Base-by-base conservation (phyloP, 2,888 invertebrate species). In the Dexiosoma caninum region DNA sequence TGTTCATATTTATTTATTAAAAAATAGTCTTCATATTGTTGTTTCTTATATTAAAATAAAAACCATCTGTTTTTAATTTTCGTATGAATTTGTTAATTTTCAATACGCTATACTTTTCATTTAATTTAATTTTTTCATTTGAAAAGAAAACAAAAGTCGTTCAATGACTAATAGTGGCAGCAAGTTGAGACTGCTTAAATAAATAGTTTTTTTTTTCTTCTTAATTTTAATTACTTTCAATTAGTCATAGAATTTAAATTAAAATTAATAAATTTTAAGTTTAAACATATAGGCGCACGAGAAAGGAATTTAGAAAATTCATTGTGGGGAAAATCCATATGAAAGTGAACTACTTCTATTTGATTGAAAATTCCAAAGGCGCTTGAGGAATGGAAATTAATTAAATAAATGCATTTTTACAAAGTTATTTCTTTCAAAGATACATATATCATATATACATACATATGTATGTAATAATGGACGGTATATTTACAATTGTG, bases 171-270 rank as follows among this genome's bases (percentile, higher is more conserved):
- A 66, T 78, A 71, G 64, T 42, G 72, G 12, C 30, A 59, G 70
- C 62, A 57, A 64, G 64, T 21, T 55, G 32, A 70, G 71, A 49
- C 49, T 64, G 30, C 32, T 70, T 64, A 70, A 69, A 70, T 55
- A 67, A 66, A 60, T 53, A 44, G 37, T 42, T 21, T 49, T 32
- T 27, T 53, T 49, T 21, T 57, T 35, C 14, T 7, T 37, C 55
- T 44, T 37, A 14, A 71, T 64, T 64, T 78, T 57, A 71, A 70
- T 78, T 78, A 78, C 70, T 71, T 57, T 64, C 42, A 49, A 71
- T 71, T 78, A 78, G 70, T 78, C 77, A 78, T 78, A 78, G 70
- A 78, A 78, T 71, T 64, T 78, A 71, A 71, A 78, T 71, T 57
- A 64, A 77, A 70, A 78, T 57, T 78, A 78, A 78, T 66, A 70